phyloP scores from a whole-genome alignment of 2,797 vertebrate genomes.

The Corythornis leucogaster region DNA sequence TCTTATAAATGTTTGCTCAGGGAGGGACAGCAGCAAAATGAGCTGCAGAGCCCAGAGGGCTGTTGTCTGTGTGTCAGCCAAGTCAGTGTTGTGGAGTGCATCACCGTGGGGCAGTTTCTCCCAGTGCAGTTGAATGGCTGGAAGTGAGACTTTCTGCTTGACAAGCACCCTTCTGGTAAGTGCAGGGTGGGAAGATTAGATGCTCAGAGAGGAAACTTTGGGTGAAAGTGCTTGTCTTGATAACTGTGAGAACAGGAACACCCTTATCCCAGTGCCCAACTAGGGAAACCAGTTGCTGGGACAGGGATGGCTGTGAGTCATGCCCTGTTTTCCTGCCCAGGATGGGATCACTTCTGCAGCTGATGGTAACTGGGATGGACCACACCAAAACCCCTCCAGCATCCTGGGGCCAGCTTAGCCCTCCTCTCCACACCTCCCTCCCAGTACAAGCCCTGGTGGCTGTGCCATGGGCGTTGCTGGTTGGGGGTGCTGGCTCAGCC shows the following conservation, averaged over 20 bases:
- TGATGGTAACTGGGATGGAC: accelerated
- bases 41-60: not conserved
- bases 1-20: not conserved
- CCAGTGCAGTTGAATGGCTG: conserved; percentile 18
- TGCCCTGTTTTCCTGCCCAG: not conserved
- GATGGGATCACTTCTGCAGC: not conserved
- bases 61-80: not conserved
- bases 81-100: not conserved
- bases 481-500: accelerated
- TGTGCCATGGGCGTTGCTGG: not conserved
- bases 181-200: not conserved
- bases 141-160: conserved; percentile 43
- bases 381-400: accelerated
- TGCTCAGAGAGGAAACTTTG: not conserved
- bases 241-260: not conserved
- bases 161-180: not conserved
- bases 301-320: not conserved
- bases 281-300: not conserved
- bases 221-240: not conserved
- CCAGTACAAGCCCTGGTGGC: accelerated
- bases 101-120: not conserved
- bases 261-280: not conserved
- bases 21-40: not conserved
- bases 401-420: not conserved
- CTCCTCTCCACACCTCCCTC: not conserved